Percentiles rank a stretch among this genome's conserved stretches.
phyloP scores from a whole-genome alignment of 2,888 invertebrate genomes.

The Drosophila putrida region DNA sequence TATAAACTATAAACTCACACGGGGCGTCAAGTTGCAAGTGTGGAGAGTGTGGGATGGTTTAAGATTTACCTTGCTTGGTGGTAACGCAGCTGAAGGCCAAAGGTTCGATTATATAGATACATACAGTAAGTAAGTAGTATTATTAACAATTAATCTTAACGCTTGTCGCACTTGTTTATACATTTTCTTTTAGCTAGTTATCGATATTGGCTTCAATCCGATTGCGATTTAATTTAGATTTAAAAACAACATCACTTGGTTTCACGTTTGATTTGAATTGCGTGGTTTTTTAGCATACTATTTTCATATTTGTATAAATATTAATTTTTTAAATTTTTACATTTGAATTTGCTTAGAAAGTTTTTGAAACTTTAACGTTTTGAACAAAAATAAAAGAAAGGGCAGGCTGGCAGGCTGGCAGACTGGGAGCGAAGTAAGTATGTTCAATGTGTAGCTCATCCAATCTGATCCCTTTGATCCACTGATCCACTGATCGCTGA shows the following conservation, averaged over 20 bases:
- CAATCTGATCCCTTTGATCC: not conserved
- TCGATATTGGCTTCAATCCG: slow-evolving; percentile 21
- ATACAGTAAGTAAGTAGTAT: slow-evolving; percentile 13
- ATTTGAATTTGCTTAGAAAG: slow-evolving; percentile 47
- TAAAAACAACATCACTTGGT: slow-evolving; percentile 84
- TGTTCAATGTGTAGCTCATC: not conserved
- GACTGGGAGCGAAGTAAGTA: not conserved
- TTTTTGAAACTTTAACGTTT: slow-evolving; percentile 67
- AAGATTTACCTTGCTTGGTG: slow-evolving; percentile 70
- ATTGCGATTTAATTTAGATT: slow-evolving; percentile 60
- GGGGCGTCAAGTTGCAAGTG: slow-evolving; percentile 55
- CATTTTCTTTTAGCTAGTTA: slow-evolving; percentile 50
- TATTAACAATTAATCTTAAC: slow-evolving; percentile 46
- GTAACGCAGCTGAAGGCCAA: slow-evolving; percentile 69
- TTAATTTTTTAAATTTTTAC: slow-evolving; percentile 30
- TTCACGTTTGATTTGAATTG: slow-evolving; percentile 84
- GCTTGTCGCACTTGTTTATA: slow-evolving; percentile 65
- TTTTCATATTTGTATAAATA: slow-evolving; percentile 1
- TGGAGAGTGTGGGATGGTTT: slow-evolving; percentile 21
- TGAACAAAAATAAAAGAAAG: slow-evolving; percentile 30
- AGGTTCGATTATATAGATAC: slow-evolving; percentile 24
- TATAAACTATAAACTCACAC: slow-evolving; percentile 37
- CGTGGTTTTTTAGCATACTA: slow-evolving; percentile 51
- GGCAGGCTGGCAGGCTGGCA: not conserved
- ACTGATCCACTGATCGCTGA: not conserved